Base-by-base conservation (phyloP, 2,797 vertebrate genomes). In the Melanotaenia parkinsoni region DNA sequence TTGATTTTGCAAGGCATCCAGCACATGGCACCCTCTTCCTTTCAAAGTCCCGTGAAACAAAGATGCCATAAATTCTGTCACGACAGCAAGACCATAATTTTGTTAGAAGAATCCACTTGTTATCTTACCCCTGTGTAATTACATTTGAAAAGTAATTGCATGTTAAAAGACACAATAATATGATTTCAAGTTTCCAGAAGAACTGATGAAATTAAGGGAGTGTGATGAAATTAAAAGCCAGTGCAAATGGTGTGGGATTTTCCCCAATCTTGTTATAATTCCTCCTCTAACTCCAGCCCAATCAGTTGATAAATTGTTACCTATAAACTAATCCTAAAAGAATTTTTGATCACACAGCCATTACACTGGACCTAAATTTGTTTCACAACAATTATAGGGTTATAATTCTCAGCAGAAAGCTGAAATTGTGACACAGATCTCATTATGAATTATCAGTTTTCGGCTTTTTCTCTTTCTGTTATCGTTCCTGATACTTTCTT, bases 151-250 rank as follows among this genome's bases (percentile, higher is more conserved):
- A 77, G 68, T 67, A 69, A 87, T 47, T 51, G 70, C 58, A 85
- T 77, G 83, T 88, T 76, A 80, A 90, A 86, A 80, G 81, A 84
- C 35, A 71, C 76, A 82, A 84, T 91, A 86, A 90, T 83, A 75
- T 54, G 63, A 89, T 91, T 88, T 86, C 38, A 63, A 76, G 69
- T 82, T 86, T 83, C 64, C 67, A 76, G 74, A 87, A 76, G 72
- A 80, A 76, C 35, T 84, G 70, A 92, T 81, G 63, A 74, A 85
- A 79, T 90, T 74, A 79, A 70, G 66, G 40, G 11, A 28, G 58
- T 72, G 70, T 84, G 74, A 87, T 73, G 58, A 58, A 76, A 84
- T 90, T 85, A 86, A 74, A 89, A 77, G 53, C 1, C 7, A 32
- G 20, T 24, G 54, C 40, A 60, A 82, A 72, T 79, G 67, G 51